Base-by-base conservation (phyloP, 2,888 invertebrate genomes). In the Lamellibrachia satsuma region DNA sequence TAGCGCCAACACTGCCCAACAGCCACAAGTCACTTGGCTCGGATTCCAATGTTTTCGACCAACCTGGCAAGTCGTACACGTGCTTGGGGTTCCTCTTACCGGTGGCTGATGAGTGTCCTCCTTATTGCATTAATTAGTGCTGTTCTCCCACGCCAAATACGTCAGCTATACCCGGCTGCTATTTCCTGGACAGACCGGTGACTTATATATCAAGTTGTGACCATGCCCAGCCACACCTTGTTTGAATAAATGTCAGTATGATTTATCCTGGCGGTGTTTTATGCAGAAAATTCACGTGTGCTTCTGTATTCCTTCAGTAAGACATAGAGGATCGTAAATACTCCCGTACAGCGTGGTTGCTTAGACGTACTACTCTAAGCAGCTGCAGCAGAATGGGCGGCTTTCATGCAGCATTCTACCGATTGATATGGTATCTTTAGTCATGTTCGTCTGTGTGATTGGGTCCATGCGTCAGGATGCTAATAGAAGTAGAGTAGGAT, bases 371-470 rank as follows among this genome's bases (percentile, higher is more conserved):
- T 75, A n/a, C 75, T 75, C 6, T 15, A 15, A 22, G 75, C 75
- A 75, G 75, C 75, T 6, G 22, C 11, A n/a, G n/a, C 22, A 22
- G 75, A 75, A 75, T 75, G 22, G 75, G 22, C 75, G 22, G 75
- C 75, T 75, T 75, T 75, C 60, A 60, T 60, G 60, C 60, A 60
- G 60, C 60, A 60, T 22, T 60, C 75, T 75, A 22, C 75, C 15
- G n/a, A 22, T 75, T 75, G 75, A 75, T 75, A 75, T 75, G 75
- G 75, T 75, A 75, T 75, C 75, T 75, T 75, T 75, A 75, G 22
- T 75, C 22, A 22, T 75, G 75, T 75, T 6, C 22, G 75, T 3
- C 75, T 75, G 75, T 75, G 22, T 75, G 75, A 75, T 75, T 75
- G 75, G 22, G 4, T 15, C 22, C 75, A 22, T 75, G 75, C 75